Evolutionary conservation across 2,113 vertebrate genomes (phyloP).

Genomic region (Sander lucioperca): DNA sequence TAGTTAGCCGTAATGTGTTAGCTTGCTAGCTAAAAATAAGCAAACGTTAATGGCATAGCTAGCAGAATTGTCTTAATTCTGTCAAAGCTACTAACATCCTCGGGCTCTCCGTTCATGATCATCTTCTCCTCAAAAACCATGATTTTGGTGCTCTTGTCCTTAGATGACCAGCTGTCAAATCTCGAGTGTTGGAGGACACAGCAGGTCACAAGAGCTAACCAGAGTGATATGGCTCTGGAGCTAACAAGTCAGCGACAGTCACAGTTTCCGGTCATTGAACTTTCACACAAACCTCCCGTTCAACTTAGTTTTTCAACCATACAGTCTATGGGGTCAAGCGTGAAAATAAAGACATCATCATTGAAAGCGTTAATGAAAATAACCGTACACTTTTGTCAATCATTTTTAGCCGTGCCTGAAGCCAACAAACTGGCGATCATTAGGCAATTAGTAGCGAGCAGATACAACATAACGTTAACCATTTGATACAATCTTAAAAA

Average conservation of each 20-base stretch:
- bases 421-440: not conserved
- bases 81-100: conserved; percentile 62
- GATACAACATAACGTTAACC: not conserved
- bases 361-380: not conserved
- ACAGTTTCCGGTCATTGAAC: not conserved
- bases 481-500: not conserved
- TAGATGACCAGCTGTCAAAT: conserved; percentile 21
- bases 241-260: not conserved
- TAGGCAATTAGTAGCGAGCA: no score
- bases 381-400: no score
- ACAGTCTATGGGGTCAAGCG: not conserved
- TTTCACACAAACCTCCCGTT: conserved; percentile 37
- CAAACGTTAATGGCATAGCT: not conserved
- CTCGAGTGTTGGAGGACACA: conserved; percentile 62
- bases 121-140: conserved; percentile 85
- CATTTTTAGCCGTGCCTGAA: not conserved
- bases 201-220: conserved; percentile 49
- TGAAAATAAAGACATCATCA: not conserved
- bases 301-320: no score
- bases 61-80: not conserved
- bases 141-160: conserved; percentile 31
- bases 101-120: conserved; percentile 82
- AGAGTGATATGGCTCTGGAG: no score
- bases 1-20: conserved; percentile 29
- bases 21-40: not conserved